These are phyloP conservation scores for Paramormyrops kingsleyae DNA, from an alignment of 2,113 vertebrate species.

Conservation along the genomic window DNA sequence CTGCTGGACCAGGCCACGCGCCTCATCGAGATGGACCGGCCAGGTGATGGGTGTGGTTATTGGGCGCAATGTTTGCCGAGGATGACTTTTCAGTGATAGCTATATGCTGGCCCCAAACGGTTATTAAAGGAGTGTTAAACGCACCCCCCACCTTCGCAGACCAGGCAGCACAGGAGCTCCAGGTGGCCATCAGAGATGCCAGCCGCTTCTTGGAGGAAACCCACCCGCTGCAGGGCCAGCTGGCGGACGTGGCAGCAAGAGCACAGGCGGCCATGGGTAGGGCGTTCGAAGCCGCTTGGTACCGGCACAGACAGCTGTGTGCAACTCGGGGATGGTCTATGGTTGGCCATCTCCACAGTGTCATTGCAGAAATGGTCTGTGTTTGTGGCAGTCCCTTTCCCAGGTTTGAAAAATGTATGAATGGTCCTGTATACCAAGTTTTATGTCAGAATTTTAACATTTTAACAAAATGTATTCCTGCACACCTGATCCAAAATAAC, in stretches of 20 bases:
- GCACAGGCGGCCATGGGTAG: constrained; percentile 73
- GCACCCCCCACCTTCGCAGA: constrained; percentile 46
- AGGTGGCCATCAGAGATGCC: constrained; percentile 49
- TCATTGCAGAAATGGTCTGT: background rate
- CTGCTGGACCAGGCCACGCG: constrained; percentile 42
- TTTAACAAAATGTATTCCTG: background rate
- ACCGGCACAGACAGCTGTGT: background rate
- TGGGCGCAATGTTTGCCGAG: background rate
- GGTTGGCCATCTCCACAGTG: background rate
- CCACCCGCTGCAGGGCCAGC: constrained; percentile 70
- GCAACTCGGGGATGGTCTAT: background rate
- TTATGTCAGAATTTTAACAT: background rate
- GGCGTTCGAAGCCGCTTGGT: background rate
- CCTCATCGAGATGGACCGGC: constrained; percentile 49
- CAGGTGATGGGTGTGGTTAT: constrained; percentile 40
- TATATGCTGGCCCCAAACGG: background rate
- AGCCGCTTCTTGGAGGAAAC: constrained; percentile 60
- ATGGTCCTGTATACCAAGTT: background rate
- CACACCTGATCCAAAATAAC: background rate
- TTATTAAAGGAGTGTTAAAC: background rate
- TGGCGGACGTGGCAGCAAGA: constrained; percentile 73
- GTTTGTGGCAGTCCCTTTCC: background rate
- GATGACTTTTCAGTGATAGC: background rate
- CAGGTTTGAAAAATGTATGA: background rate
- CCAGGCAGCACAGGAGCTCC: constrained; percentile 57